A percentile compares a stretch with the other conserved stretches of the same genome.
These are phyloP conservation scores for Eptatretus burgeri DNA, from an alignment of 2,113 vertebrate genomes.

Conservation along the genomic window DNA sequence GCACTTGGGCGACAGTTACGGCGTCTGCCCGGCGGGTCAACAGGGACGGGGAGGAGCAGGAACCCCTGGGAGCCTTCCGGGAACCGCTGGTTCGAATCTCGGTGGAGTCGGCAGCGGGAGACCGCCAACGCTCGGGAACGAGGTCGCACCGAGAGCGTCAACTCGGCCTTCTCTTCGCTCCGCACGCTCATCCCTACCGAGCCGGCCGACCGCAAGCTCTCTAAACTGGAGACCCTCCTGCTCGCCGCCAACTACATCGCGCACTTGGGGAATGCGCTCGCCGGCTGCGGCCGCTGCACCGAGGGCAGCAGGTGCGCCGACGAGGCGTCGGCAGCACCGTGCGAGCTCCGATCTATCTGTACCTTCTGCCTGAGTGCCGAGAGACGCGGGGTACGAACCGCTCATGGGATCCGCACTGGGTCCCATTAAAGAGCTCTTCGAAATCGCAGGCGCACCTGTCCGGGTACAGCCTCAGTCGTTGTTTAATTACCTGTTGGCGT, in stretches of 20 bases:
- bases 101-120: slow-evolving; percentile 30
- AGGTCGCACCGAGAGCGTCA: slow-evolving; percentile 83
- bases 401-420: too few relatives aligned
- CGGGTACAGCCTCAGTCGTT: too few relatives aligned
- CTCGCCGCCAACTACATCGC: slow-evolving; percentile 77
- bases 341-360: slow-evolving; percentile 69
- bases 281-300: slow-evolving; percentile 43
- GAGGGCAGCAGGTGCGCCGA: slow-evolving; percentile 42
- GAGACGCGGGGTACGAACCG: slow-evolving; percentile 44
- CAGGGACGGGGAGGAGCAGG: too few relatives aligned
- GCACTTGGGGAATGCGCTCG: slow-evolving; percentile 59
- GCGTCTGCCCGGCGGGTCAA: too few relatives aligned
- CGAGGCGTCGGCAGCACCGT: not conserved
- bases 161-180: slow-evolving; percentile 71
- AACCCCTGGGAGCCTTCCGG: too few relatives aligned
- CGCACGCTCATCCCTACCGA: slow-evolving; percentile 83
- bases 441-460: too few relatives aligned
- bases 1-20: too few relatives aligned
- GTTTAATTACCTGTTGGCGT: too few relatives aligned
- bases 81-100: not conserved
- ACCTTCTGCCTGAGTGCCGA: slow-evolving; percentile 98
- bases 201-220: slow-evolving; percentile 64
- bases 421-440: too few relatives aligned
- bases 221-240: slow-evolving; percentile 64
- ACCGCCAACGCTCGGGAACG: slow-evolving; percentile 63